These are phyloP conservation scores for Alethe diademata DNA, from an alignment of 2,113 vertebrate genomes.

Conservation along the genomic window DNA sequence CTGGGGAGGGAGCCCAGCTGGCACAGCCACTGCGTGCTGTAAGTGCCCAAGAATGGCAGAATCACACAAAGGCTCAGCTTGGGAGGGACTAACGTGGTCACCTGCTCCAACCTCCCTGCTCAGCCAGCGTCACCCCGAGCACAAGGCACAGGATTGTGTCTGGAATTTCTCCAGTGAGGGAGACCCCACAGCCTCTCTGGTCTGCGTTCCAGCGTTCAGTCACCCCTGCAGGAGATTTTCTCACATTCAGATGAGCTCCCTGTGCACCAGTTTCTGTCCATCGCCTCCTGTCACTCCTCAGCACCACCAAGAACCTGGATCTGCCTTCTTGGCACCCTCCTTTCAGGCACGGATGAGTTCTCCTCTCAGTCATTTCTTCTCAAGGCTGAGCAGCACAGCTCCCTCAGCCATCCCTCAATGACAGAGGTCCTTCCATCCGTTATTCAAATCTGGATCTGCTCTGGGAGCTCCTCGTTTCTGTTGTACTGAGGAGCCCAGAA, in stretches of 20 bases:
- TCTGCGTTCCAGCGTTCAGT: not conserved
- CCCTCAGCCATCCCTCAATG: not conserved
- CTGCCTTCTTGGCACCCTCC: not conserved
- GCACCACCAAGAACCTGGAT: not conserved
- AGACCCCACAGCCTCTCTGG: not conserved
- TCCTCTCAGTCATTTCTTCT: not conserved
- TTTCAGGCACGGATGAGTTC: not conserved
- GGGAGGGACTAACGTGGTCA: not conserved
- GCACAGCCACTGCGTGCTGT: accelerated
- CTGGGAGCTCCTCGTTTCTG: not conserved
- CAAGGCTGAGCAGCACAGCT: not conserved
- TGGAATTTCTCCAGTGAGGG: not conserved
- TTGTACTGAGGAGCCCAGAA: not conserved
- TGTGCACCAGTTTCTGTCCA: not conserved
- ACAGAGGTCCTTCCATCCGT: not conserved
- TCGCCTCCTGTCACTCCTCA: not conserved
- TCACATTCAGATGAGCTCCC: not conserved
- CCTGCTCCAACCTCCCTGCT: not conserved
- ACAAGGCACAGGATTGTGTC: not conserved
- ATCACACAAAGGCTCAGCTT: not conserved
- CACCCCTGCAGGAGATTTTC: not conserved
- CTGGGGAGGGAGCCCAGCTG: not conserved
- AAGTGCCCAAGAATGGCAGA: not conserved
- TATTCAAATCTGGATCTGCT: not conserved
- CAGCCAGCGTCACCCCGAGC: not conserved